A percentile compares a stretch with the other conserved stretches of the same genome.
Evolutionary conservation across 1,140 invertebrate genomes (phyloP).

Genomic region (Zaprionus davidi): DNA sequence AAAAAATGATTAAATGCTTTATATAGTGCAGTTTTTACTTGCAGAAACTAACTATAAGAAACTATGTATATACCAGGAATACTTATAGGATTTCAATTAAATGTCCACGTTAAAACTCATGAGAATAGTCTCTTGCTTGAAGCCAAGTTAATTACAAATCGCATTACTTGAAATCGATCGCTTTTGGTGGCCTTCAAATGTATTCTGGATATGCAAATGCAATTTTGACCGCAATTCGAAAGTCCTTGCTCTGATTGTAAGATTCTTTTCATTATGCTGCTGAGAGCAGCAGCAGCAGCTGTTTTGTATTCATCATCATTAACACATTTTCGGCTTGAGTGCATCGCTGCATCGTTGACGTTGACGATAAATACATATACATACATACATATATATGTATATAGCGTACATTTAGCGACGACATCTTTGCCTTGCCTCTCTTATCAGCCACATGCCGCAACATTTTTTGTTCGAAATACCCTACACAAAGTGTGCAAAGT

Average conservation of each 20-base stretch:
- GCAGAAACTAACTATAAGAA: too few species aligned
- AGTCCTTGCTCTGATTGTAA: constrained; percentile 71
- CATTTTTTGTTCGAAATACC: constrained; percentile 1
- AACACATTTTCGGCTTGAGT: constrained; percentile 78
- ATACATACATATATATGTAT: neutral
- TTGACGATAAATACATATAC: constrained; percentile 8
- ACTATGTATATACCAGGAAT: too few species aligned
- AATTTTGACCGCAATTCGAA: constrained; percentile 22
- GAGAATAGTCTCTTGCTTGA: neutral
- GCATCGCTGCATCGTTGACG: constrained; percentile 55
- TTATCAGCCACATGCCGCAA: constrained; percentile 39
- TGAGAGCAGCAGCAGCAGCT: constrained; percentile 53
- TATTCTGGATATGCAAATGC: constrained; percentile 16
- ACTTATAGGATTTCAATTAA: neutral
- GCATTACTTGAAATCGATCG: neutral
- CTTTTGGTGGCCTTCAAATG: constrained; percentile 4
- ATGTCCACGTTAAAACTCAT: neutral
- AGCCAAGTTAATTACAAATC: neutral
- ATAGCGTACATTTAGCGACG: neutral
- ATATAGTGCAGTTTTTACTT: neutral
- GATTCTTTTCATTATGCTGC: constrained; percentile 51
- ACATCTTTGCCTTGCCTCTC: constrained; percentile 26
- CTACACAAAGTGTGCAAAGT: neutral
- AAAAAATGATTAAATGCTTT: too few species aligned
- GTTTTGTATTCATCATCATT: constrained; percentile 75